phyloP scores from a whole-genome alignment of 2,797 vertebrate genomes.

The Spinus pinus region DNA sequence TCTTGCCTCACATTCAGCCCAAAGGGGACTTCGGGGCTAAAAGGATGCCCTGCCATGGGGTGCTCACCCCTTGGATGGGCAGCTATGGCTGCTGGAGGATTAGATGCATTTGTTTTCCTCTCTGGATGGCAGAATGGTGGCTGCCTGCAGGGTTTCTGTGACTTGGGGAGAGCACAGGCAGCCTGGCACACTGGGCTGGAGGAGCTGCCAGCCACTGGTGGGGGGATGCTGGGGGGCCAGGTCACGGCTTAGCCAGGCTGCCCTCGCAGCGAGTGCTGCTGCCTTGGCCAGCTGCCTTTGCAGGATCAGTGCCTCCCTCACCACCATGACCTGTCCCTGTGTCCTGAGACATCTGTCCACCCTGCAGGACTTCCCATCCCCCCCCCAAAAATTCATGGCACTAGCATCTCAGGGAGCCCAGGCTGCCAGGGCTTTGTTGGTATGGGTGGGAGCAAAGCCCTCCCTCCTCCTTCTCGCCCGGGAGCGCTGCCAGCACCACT shows the following conservation, averaged over 20 bases:
- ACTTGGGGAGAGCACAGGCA: not conserved
- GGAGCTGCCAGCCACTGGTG: not conserved
- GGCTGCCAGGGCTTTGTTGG: conserved; percentile 11
- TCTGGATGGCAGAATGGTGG: not conserved
- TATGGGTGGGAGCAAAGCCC: not conserved
- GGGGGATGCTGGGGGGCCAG: not conserved
- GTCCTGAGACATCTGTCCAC: not conserved
- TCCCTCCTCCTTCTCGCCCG: not conserved
- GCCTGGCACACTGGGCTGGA: not conserved
- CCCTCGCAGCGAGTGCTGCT: rapidly evolving
- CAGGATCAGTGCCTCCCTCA: not conserved
- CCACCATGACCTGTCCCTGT: rapidly evolving
- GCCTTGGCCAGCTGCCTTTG: not conserved
- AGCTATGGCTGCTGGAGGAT: not conserved
- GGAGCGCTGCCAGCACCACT: not conserved
- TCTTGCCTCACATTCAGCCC: rapidly evolving
- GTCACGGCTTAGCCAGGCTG: rapidly evolving
- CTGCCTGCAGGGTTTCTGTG: not conserved
- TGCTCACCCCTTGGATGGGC: rapidly evolving
- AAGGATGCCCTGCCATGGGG: not conserved
- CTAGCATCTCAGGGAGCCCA: not conserved
- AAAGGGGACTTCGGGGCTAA: not conserved
- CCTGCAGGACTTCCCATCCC: not conserved
- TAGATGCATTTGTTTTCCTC: not conserved
- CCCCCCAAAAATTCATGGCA: not conserved